Evolutionary conservation across 2,113 vertebrate genomes (phyloP).

Genomic region (Otocyon megalotis): DNA sequence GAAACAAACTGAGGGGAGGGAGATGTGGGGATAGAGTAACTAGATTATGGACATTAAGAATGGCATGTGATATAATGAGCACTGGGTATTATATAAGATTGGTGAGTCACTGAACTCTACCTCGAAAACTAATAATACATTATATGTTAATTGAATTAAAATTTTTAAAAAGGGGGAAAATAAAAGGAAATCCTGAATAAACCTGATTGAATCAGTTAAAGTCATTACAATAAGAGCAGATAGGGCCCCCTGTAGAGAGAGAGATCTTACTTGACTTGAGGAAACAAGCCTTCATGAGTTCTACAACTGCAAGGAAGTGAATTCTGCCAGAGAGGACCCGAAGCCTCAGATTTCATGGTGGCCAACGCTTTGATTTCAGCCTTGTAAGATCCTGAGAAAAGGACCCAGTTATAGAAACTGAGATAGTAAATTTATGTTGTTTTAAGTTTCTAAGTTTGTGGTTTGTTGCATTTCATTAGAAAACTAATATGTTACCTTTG

Average conservation of each 20-base stretch:
- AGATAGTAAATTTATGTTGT: not conserved
- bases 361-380: not conserved
- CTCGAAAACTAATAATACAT: too few species aligned
- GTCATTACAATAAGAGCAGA: not conserved
- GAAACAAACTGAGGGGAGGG: too few species aligned
- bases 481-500: not conserved
- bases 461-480: not conserved
- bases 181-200: not conserved
- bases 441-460: not conserved
- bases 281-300: not conserved
- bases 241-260: not conserved
- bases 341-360: not conserved
- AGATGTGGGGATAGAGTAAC: too few species aligned
- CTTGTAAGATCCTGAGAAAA: not conserved
- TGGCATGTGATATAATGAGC: too few species aligned
- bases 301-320: not conserved
- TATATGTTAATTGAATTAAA: too few species aligned
- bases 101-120: too few species aligned
- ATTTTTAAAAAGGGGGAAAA: too few species aligned
- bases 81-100: too few species aligned
- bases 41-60: too few species aligned
- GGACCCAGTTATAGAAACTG: not conserved
- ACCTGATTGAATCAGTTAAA: not conserved
- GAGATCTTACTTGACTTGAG: not conserved
- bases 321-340: not conserved